phyloP scores from a whole-genome alignment of 2,888 invertebrate species.

The Drosophila quinaria region DNA sequence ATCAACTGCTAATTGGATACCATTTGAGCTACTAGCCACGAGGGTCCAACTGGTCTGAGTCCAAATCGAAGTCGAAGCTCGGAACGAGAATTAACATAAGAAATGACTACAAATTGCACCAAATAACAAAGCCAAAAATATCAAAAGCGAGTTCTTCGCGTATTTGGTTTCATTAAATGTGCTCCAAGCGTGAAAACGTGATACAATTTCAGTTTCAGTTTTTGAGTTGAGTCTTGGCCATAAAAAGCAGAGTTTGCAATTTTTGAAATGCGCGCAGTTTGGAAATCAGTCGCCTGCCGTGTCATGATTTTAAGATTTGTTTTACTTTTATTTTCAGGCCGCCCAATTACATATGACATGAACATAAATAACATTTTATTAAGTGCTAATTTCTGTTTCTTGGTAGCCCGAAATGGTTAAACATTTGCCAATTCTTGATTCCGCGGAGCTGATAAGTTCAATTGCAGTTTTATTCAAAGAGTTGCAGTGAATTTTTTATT shows the following conservation, averaged over 20 bases:
- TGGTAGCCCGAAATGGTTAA: constrained; percentile 46
- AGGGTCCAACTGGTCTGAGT: constrained; percentile 2
- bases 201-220: constrained; percentile 61
- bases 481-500: constrained; percentile 2
- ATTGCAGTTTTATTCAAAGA: constrained; percentile 16
- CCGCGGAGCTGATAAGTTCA: constrained; percentile 49
- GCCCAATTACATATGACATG: constrained; percentile 71
- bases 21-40: constrained; percentile 18
- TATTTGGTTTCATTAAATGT: constrained; percentile 70
- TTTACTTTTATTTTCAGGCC: constrained; percentile 31
- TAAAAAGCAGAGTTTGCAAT: constrained; percentile 60
- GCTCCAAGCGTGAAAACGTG: constrained; percentile 77
- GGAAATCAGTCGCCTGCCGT: constrained; percentile 54
- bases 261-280: constrained; percentile 58
- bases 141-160: constrained; percentile 38
- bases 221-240: constrained; percentile 43
- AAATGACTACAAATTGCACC: constrained; percentile 74
- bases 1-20: constrained; percentile 66
- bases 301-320: constrained; percentile 34
- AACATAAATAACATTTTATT: constrained; percentile 73
- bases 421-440: constrained; percentile 38
- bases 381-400: constrained; percentile 80
- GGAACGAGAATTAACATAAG: constrained; percentile 59
- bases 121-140: constrained; percentile 70
- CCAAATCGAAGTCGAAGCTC: background rate